Evolutionary conservation across 2,113 vertebrate species (phyloP), one percentile per base, ranked within the genome.

Genomic region (Mixornis gularis): DNA sequence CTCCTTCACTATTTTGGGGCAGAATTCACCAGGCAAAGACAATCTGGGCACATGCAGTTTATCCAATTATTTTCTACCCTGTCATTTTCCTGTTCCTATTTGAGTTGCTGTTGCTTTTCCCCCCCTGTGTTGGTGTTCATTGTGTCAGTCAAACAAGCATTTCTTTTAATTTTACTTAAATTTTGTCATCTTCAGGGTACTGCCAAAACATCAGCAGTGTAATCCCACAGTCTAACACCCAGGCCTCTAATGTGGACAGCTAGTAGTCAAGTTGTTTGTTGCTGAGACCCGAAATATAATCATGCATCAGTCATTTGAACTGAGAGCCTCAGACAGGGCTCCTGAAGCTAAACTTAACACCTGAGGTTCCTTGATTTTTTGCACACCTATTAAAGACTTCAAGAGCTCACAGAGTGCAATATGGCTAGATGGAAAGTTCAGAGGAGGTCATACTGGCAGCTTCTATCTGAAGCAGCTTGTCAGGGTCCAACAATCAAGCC

Each of bases 61-160:
- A 63, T 46, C 29, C 64, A 63, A 27, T 59, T 87, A 34, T 53
- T 74, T 92, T 91, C n/a, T 74, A 92, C 60, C 52, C 56, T 53
- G 53, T 17, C 7, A 48, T 84, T 79, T 93, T 68, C 36, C 48
- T 56, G 24, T 74, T 88, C 13, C 16, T 59, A 3, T 87, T 40
- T 27, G 26, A 90, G n/a, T 71, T 84, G 44, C n/a, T 80, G 10
- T 38, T 53, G 8, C 8, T 44, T 91, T 18, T 36, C 3, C 1
- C 1, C 12, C 12, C 27, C 12, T 1, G 0, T 3, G 2, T 27
- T 59, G 10, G 9, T 62, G 15, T 59, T 87, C 71, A 64, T 52
- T 84, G 12, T 41, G 66, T 55, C 34, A 66, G 32, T 41, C 46
- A 73, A 71, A 68, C 27, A 74, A 55, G n/a, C 4, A 18, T 13